Conservation (phyloP, 2,113 vertebrate genomes). For the Porphyrio hochstetteri region DNA sequence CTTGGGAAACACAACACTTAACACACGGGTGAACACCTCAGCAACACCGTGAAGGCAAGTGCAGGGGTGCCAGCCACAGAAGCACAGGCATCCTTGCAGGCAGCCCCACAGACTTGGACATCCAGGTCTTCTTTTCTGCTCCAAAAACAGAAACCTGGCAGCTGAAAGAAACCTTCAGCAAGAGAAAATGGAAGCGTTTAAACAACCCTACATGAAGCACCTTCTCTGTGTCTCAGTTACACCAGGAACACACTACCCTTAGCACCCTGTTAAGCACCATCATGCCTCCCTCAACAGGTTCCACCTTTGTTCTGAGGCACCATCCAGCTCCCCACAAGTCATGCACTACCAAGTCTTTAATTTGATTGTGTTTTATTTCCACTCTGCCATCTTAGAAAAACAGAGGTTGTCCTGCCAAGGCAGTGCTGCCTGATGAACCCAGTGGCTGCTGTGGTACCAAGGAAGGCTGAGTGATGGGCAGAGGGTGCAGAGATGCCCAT, state of each 20-base stretch:
- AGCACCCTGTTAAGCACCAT: background rate
- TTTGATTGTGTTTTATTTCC: background rate
- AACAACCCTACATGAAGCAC: background rate
- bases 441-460: background rate
- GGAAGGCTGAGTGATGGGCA: background rate
- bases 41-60: rapidly evolving
- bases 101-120: rapidly evolving
- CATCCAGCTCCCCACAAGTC: background rate
- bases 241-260: background rate
- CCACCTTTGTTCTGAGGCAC: background rate
- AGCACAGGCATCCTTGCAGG: background rate
- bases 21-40: rapidly evolving
- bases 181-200: background rate
- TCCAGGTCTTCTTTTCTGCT: background rate
- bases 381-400: background rate
- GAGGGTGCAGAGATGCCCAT: rapidly evolving
- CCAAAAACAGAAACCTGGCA: background rate
- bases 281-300: background rate
- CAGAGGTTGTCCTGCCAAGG: background rate
- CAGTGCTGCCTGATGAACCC: background rate
- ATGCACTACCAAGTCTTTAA: rapidly evolving
- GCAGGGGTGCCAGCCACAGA: background rate
- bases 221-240: background rate
- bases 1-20: background rate
- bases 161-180: background rate